Conservation (phyloP, 2,888 invertebrate species). For the Mayetiola destructor region DNA sequence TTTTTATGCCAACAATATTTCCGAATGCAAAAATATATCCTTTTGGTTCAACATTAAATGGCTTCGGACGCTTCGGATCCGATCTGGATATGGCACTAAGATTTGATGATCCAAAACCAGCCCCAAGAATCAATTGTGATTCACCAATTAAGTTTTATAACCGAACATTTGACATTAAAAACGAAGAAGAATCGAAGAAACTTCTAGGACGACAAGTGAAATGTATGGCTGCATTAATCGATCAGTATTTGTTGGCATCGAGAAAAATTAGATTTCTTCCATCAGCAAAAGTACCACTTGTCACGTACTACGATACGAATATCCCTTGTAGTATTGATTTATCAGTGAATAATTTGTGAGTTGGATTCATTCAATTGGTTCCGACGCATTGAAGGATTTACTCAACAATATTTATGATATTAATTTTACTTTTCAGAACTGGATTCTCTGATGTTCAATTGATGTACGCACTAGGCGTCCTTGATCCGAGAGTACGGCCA, state of each 20-base stretch:
- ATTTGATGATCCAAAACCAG: slow-evolving; percentile 24
- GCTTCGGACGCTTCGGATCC: slow-evolving; percentile 70
- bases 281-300: not conserved
- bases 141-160: too few relatives aligned
- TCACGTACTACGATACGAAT: not conserved
- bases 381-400: not conserved
- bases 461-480: slow-evolving; percentile 52
- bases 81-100: slow-evolving; percentile 63
- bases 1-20: slow-evolving; percentile 55
- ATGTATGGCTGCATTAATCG: not conserved
- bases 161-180: too few relatives aligned
- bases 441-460: slow-evolving; percentile 72
- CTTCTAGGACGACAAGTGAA: not conserved
- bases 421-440: slow-evolving; percentile 42
- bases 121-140: not conserved
- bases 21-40: slow-evolving; percentile 54
- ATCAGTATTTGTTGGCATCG: not conserved
- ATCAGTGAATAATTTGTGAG: slow-evolving; percentile 23
- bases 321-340: slow-evolving; percentile 10
- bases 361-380: slow-evolving; percentile 13
- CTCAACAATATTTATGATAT: slow-evolving; percentile 13
- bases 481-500: slow-evolving; percentile 61
- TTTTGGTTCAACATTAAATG: slow-evolving; percentile 84
- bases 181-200: not conserved
- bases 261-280: not conserved